Conservation (phyloP, 1,140 invertebrate genomes). For the Drosophila miranda region DNA sequence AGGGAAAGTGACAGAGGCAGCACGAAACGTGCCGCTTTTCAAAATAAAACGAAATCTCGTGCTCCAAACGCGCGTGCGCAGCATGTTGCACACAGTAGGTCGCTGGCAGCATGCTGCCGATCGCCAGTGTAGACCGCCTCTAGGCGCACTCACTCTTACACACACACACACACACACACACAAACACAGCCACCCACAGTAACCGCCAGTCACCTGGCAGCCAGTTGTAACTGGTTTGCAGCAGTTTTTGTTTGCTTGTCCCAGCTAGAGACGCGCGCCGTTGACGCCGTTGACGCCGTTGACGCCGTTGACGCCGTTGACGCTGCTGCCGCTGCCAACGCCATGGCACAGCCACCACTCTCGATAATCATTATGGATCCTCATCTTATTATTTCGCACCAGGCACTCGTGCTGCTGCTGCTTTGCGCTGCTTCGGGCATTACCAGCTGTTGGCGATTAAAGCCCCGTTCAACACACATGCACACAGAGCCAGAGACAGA, state of each 20-base stretch:
- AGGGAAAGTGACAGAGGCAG: slow-evolving; percentile 38
- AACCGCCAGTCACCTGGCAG: slow-evolving; percentile 31
- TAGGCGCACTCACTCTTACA: not conserved
- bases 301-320: too few relatives aligned
- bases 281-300: not conserved
- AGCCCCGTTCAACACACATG: not conserved
- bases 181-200: slow-evolving; percentile 19
- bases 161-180: slow-evolving; percentile 36
- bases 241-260: slow-evolving; percentile 47
- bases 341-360: slow-evolving; percentile 31
- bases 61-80: slow-evolving; percentile 57
- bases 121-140: not conserved
- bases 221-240: slow-evolving; percentile 67
- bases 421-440: not conserved
- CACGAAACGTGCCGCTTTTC: slow-evolving; percentile 75
- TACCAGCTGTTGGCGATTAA: slow-evolving; percentile 52
- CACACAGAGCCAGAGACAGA: not conserved
- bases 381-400: slow-evolving; percentile 40
- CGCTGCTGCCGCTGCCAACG: not conserved
- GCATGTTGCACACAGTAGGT: slow-evolving; percentile 54
- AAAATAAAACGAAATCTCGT: slow-evolving; percentile 77
- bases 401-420: slow-evolving; percentile 29
- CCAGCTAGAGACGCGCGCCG: slow-evolving; percentile 24
- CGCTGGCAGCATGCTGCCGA: slow-evolving; percentile 38
- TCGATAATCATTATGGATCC: slow-evolving; percentile 51